phyloP scores from a whole-genome alignment of 2,113 vertebrate genomes.

The Lepisosteus osseus region DNA sequence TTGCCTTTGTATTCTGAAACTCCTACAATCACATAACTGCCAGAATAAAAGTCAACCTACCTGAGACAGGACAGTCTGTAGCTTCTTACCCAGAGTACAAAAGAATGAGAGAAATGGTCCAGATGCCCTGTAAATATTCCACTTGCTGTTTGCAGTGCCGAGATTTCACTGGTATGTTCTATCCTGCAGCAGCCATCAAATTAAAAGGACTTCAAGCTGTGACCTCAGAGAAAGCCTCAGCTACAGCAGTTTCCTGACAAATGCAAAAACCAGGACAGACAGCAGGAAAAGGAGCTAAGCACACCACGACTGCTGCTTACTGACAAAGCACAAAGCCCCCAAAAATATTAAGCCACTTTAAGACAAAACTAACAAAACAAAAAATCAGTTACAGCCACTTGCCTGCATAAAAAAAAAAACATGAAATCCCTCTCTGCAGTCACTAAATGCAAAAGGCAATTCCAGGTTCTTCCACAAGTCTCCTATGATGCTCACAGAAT shows the following conservation, averaged over 20 bases:
- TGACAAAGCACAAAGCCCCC: conserved; percentile 20
- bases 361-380: conserved; percentile 43
- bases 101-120: background rate
- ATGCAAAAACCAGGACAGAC: conserved; percentile 54
- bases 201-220: conserved; percentile 71
- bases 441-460: conserved; percentile 55
- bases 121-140: conserved; percentile 34
- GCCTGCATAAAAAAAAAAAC: conserved; percentile 56
- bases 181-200: conserved; percentile 69
- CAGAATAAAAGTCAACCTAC: conserved; percentile 51
- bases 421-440: conserved; percentile 46
- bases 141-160: background rate
- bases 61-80: conserved; percentile 42
- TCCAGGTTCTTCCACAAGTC: conserved; percentile 60
- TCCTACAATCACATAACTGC: conserved; percentile 30
- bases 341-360: conserved; percentile 59
- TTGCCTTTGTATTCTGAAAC: background rate
- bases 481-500: conserved; percentile 52
- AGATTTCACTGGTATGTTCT: conserved; percentile 33
- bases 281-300: conserved; percentile 47
- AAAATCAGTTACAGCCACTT: conserved; percentile 50
- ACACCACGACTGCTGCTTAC: conserved; percentile 48
- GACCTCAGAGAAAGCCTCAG: conserved; percentile 71
- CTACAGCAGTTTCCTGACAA: conserved; percentile 58
- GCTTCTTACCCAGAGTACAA: conserved; percentile 27